Conservation (phyloP, 2,113 vertebrate species). For the Coptodon rendalli region DNA sequence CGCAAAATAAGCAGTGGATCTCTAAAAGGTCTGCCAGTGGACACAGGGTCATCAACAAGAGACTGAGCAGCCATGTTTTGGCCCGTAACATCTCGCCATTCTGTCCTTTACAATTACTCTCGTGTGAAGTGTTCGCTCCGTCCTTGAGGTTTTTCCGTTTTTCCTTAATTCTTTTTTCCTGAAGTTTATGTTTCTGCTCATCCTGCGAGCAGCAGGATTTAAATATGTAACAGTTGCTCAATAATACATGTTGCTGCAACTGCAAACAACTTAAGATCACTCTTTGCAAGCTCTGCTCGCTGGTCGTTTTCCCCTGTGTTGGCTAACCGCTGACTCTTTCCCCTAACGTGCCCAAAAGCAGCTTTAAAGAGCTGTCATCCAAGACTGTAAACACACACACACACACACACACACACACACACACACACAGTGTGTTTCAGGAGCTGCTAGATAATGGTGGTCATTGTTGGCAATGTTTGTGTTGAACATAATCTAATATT, state of each 20-base stretch:
- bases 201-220: neutral
- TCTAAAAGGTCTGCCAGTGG: rapidly evolving
- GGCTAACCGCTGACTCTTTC: neutral
- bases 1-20: neutral
- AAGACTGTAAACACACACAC: neutral
- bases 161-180: neutral
- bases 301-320: neutral
- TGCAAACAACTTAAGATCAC: neutral
- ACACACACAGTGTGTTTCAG: neutral
- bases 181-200: neutral
- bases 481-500: neutral
- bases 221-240: neutral
- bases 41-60: rapidly evolving
- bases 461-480: neutral
- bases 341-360: neutral
- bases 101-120: neutral
- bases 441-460: neutral
- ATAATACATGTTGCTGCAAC: slow-evolving; percentile 15
- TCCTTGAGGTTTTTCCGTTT: neutral
- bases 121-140: rapidly evolving
- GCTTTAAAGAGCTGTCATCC: neutral
- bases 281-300: neutral
- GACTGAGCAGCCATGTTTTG: neutral
- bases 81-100: neutral
- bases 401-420: neutral